Evolutionary conservation across 2,113 vertebrate species (phyloP), one percentile per base, ranked within the genome.

Genomic region (Cepphus grylle): DNA sequence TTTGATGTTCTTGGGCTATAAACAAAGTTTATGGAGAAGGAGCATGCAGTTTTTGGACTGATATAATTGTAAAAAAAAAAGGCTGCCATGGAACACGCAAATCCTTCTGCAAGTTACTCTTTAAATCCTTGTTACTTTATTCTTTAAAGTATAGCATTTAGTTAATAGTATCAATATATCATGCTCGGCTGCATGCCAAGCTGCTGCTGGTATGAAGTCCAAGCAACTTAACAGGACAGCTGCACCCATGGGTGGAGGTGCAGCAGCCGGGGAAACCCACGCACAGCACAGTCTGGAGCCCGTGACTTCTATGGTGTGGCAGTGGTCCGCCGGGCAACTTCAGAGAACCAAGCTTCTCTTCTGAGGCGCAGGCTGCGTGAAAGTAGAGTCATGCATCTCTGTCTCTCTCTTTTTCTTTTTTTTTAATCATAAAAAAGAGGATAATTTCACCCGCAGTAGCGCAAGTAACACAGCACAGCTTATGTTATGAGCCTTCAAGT

Each of bases 361-460:
- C 40, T 0, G 3, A 12, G 4, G 12, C 15, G 32, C 25, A 74
- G 32, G 10, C 13, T 45, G 12, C 22, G 14, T n/a, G 36, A 49
- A 70, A 82, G 17, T 34, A 69, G 47, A 78, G 6, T 15, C 7
- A 0, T 30, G 20, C 7, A 30, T 32, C 1, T 66, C 9, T 59
- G 8, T 36, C 15, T 32, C 16, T 49, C 12, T 38, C 63, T 55
- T 32, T 17, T 52, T 52, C 21, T 34, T 34, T 4, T 58, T n/a
- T 27, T 36, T 23, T 29, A 8, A 49, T 65, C 11, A 43, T 10
- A 34, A 49, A 36, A 30, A 32, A 20, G 3, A 56, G 8, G 7
- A 4, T 55, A 13, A 23, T 81, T 63, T 81, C 1, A 23, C 47
- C 26, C 0, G 0, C 12, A 76, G 2, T 5, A 42, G 25, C 0